Base-by-base conservation (phyloP, 1,140 invertebrate species). In the Lordiphosa mommai region DNA sequence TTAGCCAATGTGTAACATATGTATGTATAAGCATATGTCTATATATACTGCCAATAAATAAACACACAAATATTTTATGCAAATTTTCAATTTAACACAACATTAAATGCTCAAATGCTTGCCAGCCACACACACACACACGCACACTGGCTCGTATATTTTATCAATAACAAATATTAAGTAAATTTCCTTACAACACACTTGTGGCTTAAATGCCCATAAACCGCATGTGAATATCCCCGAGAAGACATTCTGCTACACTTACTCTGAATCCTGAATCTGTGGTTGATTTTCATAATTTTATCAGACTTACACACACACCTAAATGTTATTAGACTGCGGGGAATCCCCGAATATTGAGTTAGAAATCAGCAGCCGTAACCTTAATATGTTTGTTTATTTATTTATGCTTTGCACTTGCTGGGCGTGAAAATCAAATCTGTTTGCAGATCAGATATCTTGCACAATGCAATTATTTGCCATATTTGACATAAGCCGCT, bases 71-170 rank as follows among this genome's bases (percentile, higher is more conserved):
- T 84, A 84, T 82, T 82, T 69, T 82, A 82, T 82, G 77, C 77
- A 82, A 82, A 82, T 84, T 82, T 82, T 84, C 77, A 82, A 84
- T 84, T 84, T 84, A 84, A 77, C 77, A 84, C 72, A 84, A 71
- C 77, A 84, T 84, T 84, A 77, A 76, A 69, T 69, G 76, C 74
- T 60, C 50, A 61, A 60, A 61, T 46, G 46, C 43, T 46, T 47
- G 51, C 13, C 13, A 32, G 34, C 16, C 38, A 48, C 47, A 44
- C 47, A 17, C 23, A 47, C 51, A 32, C 60, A 60, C 17, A 23
- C 40, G 23, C 32, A 61, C 43, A 12, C 44, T 52, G 10, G 7
- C 20, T 17, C 46, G 61, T 52, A 27, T 71, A 61, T 66, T 72
- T 60, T 51, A 46, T 59, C 65, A 68, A 65, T 65, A 69, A 59